Percentiles rank a stretch among this genome's conserved stretches.
phyloP scores from a whole-genome alignment of 2,797 vertebrate genomes.

The Chlorospingus semifuscus region DNA sequence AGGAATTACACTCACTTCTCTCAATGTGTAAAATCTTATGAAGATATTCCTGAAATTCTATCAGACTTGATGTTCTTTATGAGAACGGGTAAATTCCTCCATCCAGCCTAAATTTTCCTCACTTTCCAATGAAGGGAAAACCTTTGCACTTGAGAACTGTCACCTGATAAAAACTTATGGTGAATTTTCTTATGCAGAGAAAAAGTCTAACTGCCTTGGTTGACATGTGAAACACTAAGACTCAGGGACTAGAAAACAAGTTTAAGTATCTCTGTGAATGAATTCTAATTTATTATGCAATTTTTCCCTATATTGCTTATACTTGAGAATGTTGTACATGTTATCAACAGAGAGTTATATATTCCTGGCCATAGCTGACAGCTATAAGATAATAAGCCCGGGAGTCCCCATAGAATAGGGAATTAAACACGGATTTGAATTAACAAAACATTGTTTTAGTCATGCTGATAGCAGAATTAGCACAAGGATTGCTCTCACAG shows the following conservation, averaged over 20 bases:
- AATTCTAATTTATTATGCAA: neutral
- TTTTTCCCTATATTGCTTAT: neutral
- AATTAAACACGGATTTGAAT: neutral
- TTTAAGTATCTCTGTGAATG: neutral
- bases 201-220: neutral
- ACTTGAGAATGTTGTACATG: neutral
- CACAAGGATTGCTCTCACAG: neutral
- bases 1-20: neutral
- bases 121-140: neutral
- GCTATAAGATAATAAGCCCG: neutral
- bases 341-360: neutral
- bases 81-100: neutral
- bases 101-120: neutral
- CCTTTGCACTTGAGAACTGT: neutral
- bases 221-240: neutral
- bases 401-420: accelerated
- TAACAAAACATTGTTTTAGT: neutral
- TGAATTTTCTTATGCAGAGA: neutral
- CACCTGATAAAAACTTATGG: neutral
- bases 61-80: neutral
- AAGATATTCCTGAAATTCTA: neutral
- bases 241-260: neutral
- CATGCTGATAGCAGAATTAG: neutral
- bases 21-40: neutral
- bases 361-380: neutral